Percentiles rank a stretch among this genome's conserved stretches.
Conservation (phyloP, 2,797 vertebrate species). For the Periparus ater region DNA sequence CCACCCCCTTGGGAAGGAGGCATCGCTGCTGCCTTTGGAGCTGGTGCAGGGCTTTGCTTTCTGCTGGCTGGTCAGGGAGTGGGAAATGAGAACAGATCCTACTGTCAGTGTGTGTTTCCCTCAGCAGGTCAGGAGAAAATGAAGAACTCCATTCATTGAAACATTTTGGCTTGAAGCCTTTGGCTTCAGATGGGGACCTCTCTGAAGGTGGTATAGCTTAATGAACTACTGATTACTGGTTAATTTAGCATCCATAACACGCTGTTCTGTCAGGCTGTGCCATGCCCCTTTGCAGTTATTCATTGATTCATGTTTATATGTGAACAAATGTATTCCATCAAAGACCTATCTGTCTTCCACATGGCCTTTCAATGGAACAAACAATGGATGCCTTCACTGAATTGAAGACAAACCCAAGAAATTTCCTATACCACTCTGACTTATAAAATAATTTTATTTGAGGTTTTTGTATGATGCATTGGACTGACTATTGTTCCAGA, state of each 20-base stretch:
- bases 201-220: background rate
- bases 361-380: background rate
- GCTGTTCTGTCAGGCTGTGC: background rate
- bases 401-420: background rate
- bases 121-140: background rate
- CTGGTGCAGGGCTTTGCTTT: background rate
- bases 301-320: background rate
- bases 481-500: background rate
- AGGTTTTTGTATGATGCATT: background rate
- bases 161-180: background rate
- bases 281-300: background rate
- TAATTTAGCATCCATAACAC: background rate
- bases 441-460: background rate
- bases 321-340: background rate
- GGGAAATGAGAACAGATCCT: background rate
- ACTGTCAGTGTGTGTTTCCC: accelerated
- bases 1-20: background rate
- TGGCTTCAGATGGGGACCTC: background rate
- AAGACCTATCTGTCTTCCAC: background rate
- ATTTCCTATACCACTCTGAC: background rate
- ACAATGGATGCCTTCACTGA: background rate
- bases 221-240: background rate
- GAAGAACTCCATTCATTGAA: background rate
- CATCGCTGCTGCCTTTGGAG: background rate
- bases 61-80: background rate